phyloP scores from a whole-genome alignment of 2,888 invertebrate genomes.

The Mythimna impura region DNA sequence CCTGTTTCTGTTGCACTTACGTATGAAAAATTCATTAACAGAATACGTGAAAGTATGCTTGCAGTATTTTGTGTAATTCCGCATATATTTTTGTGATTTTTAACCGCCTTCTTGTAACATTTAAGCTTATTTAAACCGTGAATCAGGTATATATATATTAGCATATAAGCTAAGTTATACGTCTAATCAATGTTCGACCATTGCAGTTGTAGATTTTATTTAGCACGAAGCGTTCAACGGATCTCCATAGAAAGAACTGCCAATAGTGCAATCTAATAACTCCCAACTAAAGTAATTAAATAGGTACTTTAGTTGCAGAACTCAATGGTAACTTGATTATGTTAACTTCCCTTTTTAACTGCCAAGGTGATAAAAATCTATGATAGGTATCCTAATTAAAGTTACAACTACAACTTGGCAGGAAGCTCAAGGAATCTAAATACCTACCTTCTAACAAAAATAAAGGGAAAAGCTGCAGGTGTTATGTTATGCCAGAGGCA shows the following conservation, averaged over 20 bases:
- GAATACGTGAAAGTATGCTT: slow-evolving; percentile 29
- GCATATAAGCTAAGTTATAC: no score
- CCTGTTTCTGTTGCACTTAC: slow-evolving; percentile 26
- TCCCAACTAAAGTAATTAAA: slow-evolving; percentile 3
- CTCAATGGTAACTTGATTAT: slow-evolving; percentile 24
- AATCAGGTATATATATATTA: neutral
- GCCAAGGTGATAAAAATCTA: slow-evolving; percentile 23
- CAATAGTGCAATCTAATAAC: neutral
- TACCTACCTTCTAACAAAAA: neutral
- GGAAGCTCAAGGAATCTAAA: neutral
- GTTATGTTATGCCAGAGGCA: neutral
- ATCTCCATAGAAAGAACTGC: neutral
- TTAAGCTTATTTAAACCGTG: neutral
- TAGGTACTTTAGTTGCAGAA: slow-evolving; percentile 18
- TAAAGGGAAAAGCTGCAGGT: neutral
- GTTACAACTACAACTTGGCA: slow-evolving; percentile 4
- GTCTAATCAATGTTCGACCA: neutral
- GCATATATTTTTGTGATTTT: neutral
- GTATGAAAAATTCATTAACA: slow-evolving; percentile 32
- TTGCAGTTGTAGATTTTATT: neutral
- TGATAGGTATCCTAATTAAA: slow-evolving; percentile 13
- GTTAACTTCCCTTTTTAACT: slow-evolving; percentile 20
- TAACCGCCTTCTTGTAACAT: neutral
- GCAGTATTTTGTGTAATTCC: neutral
- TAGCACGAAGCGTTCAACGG: neutral